Percentiles rank a stretch among this genome's conserved stretches.
Evolutionary conservation across 92 coral and sea anemone species (phyloP).

Genomic region (Montipora capitata): DNA sequence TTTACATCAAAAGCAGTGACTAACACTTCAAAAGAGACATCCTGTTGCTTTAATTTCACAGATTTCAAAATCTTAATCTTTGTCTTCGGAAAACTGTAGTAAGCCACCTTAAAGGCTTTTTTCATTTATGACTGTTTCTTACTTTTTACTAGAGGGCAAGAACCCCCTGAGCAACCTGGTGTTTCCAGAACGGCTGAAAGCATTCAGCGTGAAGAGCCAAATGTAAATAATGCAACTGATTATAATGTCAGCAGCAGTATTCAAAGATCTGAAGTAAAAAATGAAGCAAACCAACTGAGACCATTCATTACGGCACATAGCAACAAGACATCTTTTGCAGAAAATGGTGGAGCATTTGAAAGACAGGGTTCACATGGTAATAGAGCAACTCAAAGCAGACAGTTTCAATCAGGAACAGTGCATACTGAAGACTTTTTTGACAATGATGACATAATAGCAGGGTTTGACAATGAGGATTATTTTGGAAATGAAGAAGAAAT

Average conservation of each 20-base stretch:
- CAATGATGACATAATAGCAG: conserved; percentile 47
- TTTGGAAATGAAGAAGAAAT: conserved; percentile 75
- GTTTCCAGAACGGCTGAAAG: conserved; percentile 24
- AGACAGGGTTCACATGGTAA: not conserved
- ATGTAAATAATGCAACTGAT: not conserved
- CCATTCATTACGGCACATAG: not conserved
- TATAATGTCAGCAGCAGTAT: not conserved
- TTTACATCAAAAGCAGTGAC: too few relatives aligned
- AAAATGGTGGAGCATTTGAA: not conserved
- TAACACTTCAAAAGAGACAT: too few relatives aligned
- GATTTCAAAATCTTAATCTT: too few relatives aligned
- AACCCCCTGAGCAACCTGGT: conserved; percentile 62
- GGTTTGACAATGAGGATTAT: conserved; percentile 52
- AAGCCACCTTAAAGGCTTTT: not conserved
- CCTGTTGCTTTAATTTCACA: too few relatives aligned
- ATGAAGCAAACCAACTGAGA: conserved; percentile 3
- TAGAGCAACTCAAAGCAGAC: not conserved
- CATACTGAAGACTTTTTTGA: conserved; percentile 27
- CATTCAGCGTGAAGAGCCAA: not conserved
- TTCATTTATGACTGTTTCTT: not conserved
- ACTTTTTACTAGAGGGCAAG: conserved; percentile 59
- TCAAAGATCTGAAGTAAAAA: conserved; percentile 11
- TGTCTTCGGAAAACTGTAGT: too few relatives aligned
- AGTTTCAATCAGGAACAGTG: not conserved
- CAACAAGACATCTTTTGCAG: not conserved